phyloP scores from a whole-genome alignment of 1,140 invertebrate species.

The Drosophila virilis region DNA sequence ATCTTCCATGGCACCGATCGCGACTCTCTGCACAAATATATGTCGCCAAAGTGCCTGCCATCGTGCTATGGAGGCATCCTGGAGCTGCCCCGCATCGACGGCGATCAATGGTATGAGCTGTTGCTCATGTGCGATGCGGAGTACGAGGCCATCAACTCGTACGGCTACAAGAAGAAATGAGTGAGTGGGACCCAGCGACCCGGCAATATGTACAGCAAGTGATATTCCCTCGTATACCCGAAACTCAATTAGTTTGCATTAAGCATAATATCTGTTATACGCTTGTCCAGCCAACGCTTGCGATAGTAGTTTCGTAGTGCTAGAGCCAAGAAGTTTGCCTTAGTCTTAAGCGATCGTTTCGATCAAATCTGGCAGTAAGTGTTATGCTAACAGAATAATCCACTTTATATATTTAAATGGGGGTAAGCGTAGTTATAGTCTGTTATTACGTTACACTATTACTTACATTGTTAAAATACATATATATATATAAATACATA shows the following conservation, averaged over 20 bases:
- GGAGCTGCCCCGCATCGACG: slow-evolving; percentile 87
- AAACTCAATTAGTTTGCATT: slow-evolving; percentile 44
- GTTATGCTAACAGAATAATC: slow-evolving; percentile 40
- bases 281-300: slow-evolving; percentile 48
- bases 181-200: background rate
- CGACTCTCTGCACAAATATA: slow-evolving; percentile 91
- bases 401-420: slow-evolving; percentile 51
- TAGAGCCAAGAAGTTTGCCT: slow-evolving; percentile 68
- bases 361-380: slow-evolving; percentile 47
- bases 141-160: slow-evolving; percentile 90
- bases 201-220: slow-evolving; percentile 48
- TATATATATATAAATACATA: slow-evolving; percentile 20
- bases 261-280: slow-evolving; percentile 62
- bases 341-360: slow-evolving; percentile 57
- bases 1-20: slow-evolving; percentile 93
- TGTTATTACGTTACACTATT: slow-evolving; percentile 48
- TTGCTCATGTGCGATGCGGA: slow-evolving; percentile 89
- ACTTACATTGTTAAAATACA: slow-evolving; percentile 26
- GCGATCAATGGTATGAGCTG: slow-evolving; percentile 90
- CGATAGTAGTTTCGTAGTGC: slow-evolving; percentile 28
- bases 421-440: slow-evolving; percentile 70
- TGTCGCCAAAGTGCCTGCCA: slow-evolving; percentile 91
- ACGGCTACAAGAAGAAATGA: slow-evolving; percentile 89
- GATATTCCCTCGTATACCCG: slow-evolving; percentile 58
- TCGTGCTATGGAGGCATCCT: slow-evolving; percentile 91